phyloP scores from a whole-genome alignment of 53 echinoderm and acorn worm genomes.

The Crossaster papposus region DNA sequence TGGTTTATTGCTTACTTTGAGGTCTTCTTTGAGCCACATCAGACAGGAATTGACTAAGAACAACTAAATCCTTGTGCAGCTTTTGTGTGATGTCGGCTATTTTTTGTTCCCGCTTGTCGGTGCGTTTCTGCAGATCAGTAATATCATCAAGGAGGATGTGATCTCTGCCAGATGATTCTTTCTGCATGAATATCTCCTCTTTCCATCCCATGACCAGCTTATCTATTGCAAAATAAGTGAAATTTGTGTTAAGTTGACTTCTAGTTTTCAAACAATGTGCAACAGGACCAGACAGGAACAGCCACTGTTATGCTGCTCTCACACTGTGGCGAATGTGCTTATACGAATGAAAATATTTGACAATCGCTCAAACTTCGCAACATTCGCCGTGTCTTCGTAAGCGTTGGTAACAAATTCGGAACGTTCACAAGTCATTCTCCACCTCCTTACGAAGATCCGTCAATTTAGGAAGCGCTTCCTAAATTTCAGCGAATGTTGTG shows the following conservation, averaged over 20 bases:
- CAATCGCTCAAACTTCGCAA: too few relatives aligned
- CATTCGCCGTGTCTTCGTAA: too few relatives aligned
- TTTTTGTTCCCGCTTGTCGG: conserved; percentile 86
- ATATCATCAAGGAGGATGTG: conserved; percentile 90
- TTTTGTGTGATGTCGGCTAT: conserved; percentile 86
- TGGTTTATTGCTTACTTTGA: conserved; percentile 64
- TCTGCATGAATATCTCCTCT: conserved; percentile 77
- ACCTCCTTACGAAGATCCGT: too few relatives aligned
- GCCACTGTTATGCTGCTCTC: too few relatives aligned
- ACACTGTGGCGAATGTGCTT: too few relatives aligned
- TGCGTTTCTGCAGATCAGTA: conserved; percentile 82
- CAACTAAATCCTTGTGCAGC: conserved; percentile 77
- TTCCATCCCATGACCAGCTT: conserved; percentile 81
- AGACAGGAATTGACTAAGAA: conserved; percentile 81
- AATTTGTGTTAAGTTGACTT: background rate
- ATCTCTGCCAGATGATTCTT: conserved; percentile 83
- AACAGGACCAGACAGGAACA: too few relatives aligned
- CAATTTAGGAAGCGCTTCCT: too few relatives aligned
- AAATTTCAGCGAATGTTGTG: too few relatives aligned
- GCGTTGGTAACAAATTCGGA: too few relatives aligned
- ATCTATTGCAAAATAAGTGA: conserved; percentile 53
- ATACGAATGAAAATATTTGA: too few relatives aligned
- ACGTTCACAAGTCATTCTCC: too few relatives aligned
- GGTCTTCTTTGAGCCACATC: conserved; percentile 85
- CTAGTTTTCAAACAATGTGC: too few relatives aligned